Conservation (phyloP, 2,888 invertebrate genomes). For the Eubasilissa splendida region DNA sequence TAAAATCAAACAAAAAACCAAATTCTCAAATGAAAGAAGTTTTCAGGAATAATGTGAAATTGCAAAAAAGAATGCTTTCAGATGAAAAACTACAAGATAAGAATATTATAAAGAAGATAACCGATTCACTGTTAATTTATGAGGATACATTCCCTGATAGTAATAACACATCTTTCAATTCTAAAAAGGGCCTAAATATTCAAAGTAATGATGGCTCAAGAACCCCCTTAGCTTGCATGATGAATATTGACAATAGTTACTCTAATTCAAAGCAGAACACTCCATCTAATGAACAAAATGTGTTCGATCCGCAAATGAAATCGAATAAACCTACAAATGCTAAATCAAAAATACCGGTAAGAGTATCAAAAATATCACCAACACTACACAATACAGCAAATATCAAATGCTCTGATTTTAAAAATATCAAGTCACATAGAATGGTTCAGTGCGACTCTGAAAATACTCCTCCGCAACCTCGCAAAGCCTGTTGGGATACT, state of each 20-base stretch:
- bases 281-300: conserved; percentile 59
- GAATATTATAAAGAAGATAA: conserved; percentile 64
- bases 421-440: conserved; percentile 63
- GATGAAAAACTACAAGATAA: conserved; percentile 60
- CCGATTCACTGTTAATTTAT: conserved; percentile 73
- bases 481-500: conserved; percentile 71
- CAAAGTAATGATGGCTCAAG: conserved; percentile 65
- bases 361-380: conserved; percentile 41
- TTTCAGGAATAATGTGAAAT: conserved; percentile 70
- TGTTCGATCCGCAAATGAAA: conserved; percentile 56
- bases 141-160: conserved; percentile 68
- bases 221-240: conserved; percentile 72
- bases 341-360: conserved; percentile 56
- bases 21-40: conserved; percentile 64
- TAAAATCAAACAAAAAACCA: conserved; percentile 62
- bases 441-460: conserved; percentile 69
- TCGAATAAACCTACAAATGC: conserved; percentile 62
- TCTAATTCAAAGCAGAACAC: conserved; percentile 69
- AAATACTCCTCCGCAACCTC: conserved; percentile 70
- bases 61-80: conserved; percentile 65
- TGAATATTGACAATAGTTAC: conserved; percentile 66
- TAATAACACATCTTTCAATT: conserved; percentile 64
- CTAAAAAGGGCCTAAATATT: conserved; percentile 63
- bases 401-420: conserved; percentile 23
- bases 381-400: background rate